phyloP scores from a whole-genome alignment of 23 tunicate genomes.

The Styela clava region DNA sequence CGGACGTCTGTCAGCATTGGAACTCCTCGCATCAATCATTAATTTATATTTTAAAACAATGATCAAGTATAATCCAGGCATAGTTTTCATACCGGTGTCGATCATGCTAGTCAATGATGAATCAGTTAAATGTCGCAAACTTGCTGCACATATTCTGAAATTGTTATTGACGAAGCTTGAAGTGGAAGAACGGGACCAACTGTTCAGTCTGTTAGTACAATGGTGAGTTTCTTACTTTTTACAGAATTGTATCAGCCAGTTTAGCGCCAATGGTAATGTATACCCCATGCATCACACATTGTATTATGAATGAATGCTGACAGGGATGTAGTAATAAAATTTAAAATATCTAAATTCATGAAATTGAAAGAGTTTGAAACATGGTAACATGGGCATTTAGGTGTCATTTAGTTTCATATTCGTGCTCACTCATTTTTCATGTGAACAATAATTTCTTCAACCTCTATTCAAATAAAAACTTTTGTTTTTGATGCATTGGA shows the following conservation, averaged over 20 bases:
- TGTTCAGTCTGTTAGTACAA: constrained; percentile 45
- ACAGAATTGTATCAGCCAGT: background rate
- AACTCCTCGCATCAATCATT: constrained; percentile 47
- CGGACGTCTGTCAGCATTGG: constrained; percentile 65
- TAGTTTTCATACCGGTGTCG: constrained; percentile 62
- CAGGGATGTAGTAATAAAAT: no score
- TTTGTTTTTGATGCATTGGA: no score
- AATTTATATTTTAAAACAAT: constrained; percentile 35
- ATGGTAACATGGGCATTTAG: no score
- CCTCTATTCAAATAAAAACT: no score
- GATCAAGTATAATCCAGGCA: constrained; percentile 21
- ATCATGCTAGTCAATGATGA: constrained; percentile 69
- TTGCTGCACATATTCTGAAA: constrained; percentile 50
- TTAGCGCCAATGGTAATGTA: no score
- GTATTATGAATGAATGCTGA: no score
- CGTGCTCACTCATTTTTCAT: no score
- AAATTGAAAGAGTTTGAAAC: no score
- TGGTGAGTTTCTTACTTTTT: constrained; percentile 51
- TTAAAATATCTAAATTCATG: no score
- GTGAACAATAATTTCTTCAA: no score
- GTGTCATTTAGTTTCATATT: no score
- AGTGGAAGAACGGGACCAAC: constrained; percentile 33
- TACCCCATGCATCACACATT: no score
- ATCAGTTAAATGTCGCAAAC: constrained; percentile 55
- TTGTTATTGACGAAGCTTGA: constrained; percentile 37